Base-by-base conservation (phyloP, 92 coral and sea anemone genomes). In the Heliopora coerulea region DNA sequence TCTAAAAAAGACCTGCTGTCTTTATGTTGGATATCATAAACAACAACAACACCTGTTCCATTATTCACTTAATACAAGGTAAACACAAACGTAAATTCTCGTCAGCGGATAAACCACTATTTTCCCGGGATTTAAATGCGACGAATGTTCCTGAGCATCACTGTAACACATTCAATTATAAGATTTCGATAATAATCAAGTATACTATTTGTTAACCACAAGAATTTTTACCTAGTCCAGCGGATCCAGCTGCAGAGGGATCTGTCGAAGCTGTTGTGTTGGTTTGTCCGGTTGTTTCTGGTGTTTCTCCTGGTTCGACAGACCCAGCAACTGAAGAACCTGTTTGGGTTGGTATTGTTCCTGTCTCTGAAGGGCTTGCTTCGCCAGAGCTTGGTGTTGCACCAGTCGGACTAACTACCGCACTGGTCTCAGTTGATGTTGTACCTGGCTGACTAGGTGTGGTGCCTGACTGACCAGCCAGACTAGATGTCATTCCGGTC, bases 1-100 rank as follows among this genome's bases (percentile, higher is more conserved):
- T 48, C 74, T 67, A 44, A 48, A 24, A 27, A 49, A 44, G 8
- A n/a, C n/a, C n/a, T n/a, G n/a, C n/a, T n/a, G n/a, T n/a, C n/a
- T n/a, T n/a, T n/a, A n/a, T n/a, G n/a, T 37, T 37, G 42, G 11
- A 4, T 37, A 37, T 37, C 11, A 4, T 37, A 37, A 37, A 37
- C 42, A 37, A 37, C 42, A 37, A 37, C n/a, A n/a, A n/a, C n/a
- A n/a, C n/a, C 42, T 37, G 11, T 37, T 37, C 42, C 42, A 37
- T 37, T 4, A 37, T 37, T 37, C 42, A 37, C 11, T 37, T 37
- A 11, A 4, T 37, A 37, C 11, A 37, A 37, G 42, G 42, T 37
- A n/a, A n/a, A n/a, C n/a, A n/a, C n/a, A n/a, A n/a, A n/a, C n/a
- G n/a, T n/a, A n/a, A n/a, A n/a, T n/a, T n/a, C n/a, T n/a, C n/a